Base-by-base conservation (phyloP, 2,797 vertebrate species). In the Fistularia tabacaria region DNA sequence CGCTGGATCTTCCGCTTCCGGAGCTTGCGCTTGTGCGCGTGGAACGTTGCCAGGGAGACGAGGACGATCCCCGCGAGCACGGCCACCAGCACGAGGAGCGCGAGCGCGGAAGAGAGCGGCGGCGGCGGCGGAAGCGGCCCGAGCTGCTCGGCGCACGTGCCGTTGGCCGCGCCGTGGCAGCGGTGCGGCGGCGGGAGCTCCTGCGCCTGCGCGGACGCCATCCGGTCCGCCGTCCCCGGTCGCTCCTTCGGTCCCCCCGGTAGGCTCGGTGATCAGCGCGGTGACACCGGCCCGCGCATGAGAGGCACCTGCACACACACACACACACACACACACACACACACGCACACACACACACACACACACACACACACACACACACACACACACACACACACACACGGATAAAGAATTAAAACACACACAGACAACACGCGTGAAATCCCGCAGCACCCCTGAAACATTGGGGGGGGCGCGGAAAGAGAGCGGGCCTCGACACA, bases 21-120 rank as follows among this genome's bases (percentile, higher is more conserved):
- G 84, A 98, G 97, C 89, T 92, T 96, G 69, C 94, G 89, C 87
- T 98, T 99, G 90, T 98, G 95, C 81, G 97, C 80, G 75, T 97
- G 95, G 85, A 97, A 97, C 62, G 96, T 98, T 75, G 93, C 93
- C 76, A 99, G 90, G 56, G 97, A 98, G 54, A 99, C 91, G 37
- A 97, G 85, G 71, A 99, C 72, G 81, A 98, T 87, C 80, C 94
- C 94, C 79, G 92, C 91, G 82, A 99, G 94, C 79, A 95, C 90
- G 37, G 92, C 89, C 74, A 96, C 92, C 76, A 99, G 89, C 74
- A 98, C 93, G 55, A 95, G 92, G 72, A 99, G 91, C 67, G 96
- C 97, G 74, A 96, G 73, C 36, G 95, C 92, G 74, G 97, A 98
- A 9, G 96, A 98, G 86, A 98, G 93, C 38, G 94, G 92, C 78